Evolutionary conservation across 2,113 vertebrate genomes (phyloP), one percentile per base, ranked within the genome.

Genomic region (Neopipo cinnamomea): DNA sequence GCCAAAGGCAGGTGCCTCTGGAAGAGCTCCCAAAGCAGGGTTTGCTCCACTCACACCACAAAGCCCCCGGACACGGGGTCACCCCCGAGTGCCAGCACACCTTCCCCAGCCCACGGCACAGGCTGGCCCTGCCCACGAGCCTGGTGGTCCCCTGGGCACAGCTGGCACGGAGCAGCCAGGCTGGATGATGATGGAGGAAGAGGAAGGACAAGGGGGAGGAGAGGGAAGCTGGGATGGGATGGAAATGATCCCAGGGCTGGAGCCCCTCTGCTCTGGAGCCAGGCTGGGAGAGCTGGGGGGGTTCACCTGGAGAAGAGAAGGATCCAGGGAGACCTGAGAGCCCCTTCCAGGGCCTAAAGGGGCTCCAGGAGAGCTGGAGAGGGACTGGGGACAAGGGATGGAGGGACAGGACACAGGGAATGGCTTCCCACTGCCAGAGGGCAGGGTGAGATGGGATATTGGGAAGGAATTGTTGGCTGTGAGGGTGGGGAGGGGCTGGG

Each of bases 111-210:
- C n/a, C 2, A 1, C 0, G 9, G 11, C 6, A 5, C 42, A 3
- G 1, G 5, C 52, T 2, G 5, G 35, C 8, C 0, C 2, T n/a
- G 20, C 58, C 55, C 28, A 21, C 0, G 4, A 41, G 47, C 62
- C 23, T 0, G 0, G n/a, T 25, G 49, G 27, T 33, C 31, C 35
- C 4, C 0, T 1, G 1, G 67, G 67, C 44, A 46, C 24, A 5
- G 6, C 63, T 18, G 63, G 70, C 63, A 76, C 22, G 0, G 1
- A 55, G 28, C 42, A 62, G 55, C 41, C 5, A 1, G 71, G 39
- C 24, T 71, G 2, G 8, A 6, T 18, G 46, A 0, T 0, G 7
- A 25, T 0, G 33, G 14, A 55, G 75, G 55, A 52, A 39, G 23
- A 44, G 30, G 46, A 66, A 65, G 58, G 11, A 62, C 41, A 66